Evolutionary conservation across 2,888 invertebrate species (phyloP), one percentile per base, ranked within the genome.

Genomic region (Drosophila meridionalis): DNA sequence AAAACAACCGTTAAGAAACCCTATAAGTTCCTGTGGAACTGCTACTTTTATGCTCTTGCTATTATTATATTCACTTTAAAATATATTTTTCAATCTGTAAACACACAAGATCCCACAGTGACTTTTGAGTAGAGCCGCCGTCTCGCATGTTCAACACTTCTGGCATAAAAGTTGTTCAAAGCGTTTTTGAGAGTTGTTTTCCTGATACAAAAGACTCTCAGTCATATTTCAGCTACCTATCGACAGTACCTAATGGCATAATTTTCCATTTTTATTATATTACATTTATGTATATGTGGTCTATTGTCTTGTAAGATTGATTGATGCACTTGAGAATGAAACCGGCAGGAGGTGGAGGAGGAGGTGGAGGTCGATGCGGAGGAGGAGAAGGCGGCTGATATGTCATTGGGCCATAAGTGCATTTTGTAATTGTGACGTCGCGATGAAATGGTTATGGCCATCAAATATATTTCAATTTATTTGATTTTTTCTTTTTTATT

Each of bases 401-500:
- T 78, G 81, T 78, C 81, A 58, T 80, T 78, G 68, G 78, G 81
- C 73, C 81, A 81, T 77, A 78, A 78, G 78, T 78, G 78, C 81
- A 77, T 73, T 78, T 78, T 80, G 78, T 78, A 78, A 78, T 78
- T 78, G 81, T 78, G 81, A 81, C 81, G 81, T 78, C 60, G 62
- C 81, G 78, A 57, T 78, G 81, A 78, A 81, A 78, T 69, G 73
- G 40, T 60, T 26, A 63, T 53, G 62, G 69, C 73, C 57, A 78
- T 80, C 53, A 77, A 81, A 78, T 47, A 57, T 34, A 57, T 64
- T 76, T 48, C 48, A 80, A 76, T 76, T 66, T 43, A n/a, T 59
- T 72, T 43, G 45, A 34, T 20, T 26, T 58, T 62, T 63, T 73
- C n/a, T n/a, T 32, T 56, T 56, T 38, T n/a, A 30, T 48, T 30